A percentile compares a stretch with the other conserved stretches of the same genome.
These are phyloP conservation scores for Rhabdophis nuchalis DNA, from an alignment of 2,797 vertebrate genomes.

Conservation along the genomic window DNA sequence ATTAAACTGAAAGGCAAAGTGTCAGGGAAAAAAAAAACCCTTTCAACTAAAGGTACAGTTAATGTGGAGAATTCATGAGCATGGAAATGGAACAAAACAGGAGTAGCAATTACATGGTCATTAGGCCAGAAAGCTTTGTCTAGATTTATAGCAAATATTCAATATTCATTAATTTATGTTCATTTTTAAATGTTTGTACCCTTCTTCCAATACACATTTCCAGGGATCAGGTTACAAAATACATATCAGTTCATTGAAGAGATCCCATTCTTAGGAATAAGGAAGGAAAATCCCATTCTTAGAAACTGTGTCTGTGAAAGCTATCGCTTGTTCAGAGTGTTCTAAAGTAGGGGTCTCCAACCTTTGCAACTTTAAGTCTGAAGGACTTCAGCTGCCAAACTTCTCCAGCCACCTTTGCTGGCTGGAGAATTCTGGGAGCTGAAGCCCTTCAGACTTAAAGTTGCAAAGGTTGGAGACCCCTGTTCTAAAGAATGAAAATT, in stretches of 20 bases:
- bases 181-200: background rate
- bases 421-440: too few relatives aligned
- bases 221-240: background rate
- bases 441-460: too few relatives aligned
- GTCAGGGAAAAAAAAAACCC: background rate
- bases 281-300: background rate
- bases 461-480: too few relatives aligned
- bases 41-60: slow-evolving; percentile 6
- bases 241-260: background rate
- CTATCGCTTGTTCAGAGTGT: background rate
- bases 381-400: too few relatives aligned
- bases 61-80: slow-evolving; percentile 3
- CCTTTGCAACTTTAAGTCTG: too few relatives aligned
- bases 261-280: background rate
- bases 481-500: background rate
- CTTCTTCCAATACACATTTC: background rate
- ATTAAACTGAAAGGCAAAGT: slow-evolving; percentile 23
- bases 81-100: background rate
- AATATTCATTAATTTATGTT: background rate
- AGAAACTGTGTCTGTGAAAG: background rate
- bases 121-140: background rate
- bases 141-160: background rate
- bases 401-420: too few relatives aligned
- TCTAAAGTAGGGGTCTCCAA: background rate
- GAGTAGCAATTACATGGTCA: background rate